A percentile compares a stretch with the other conserved stretches of the same genome.
Conservation (phyloP, 30 jellyfish, hydroid and myxozoan species). For the Calvadosia cruxmelitensis region DNA sequence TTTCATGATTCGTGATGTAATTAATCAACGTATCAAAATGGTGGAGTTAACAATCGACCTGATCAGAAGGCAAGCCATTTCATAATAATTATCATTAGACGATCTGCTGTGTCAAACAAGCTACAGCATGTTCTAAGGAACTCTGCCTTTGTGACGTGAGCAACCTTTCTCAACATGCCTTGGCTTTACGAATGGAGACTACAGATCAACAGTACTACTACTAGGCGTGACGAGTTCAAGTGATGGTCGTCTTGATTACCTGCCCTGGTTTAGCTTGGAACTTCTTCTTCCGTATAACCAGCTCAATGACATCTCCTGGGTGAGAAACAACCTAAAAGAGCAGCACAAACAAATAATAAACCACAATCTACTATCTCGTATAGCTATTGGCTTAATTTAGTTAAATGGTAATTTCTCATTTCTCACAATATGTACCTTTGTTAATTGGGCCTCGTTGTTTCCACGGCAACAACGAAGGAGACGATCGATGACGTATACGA, state of each 20-base stretch:
- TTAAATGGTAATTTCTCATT: not conserved
- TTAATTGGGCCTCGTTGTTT: not conserved
- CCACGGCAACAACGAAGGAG: slow-evolving; percentile 24
- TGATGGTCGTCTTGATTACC: no score
- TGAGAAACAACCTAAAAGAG: slow-evolving; percentile 38
- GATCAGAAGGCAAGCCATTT: not conserved
- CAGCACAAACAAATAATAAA: no score
- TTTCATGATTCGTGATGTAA: not conserved
- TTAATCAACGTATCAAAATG: not conserved
- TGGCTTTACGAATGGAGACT: no score
- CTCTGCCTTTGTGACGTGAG: no score
- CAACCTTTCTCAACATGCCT: no score
- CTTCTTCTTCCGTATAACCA: slow-evolving; percentile 51
- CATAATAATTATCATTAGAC: no score
- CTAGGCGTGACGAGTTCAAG: no score
- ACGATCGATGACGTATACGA: slow-evolving; percentile 47
- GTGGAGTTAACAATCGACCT: not conserved
- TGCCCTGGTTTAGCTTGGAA: slow-evolving; percentile 78
- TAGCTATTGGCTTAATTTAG: not conserved
- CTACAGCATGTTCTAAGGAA: no score
- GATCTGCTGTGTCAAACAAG: no score
- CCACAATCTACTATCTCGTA: no score
- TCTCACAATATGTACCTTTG: slow-evolving; percentile 9
- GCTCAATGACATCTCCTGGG: slow-evolving; percentile 70
- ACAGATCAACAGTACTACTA: no score